Evolutionary conservation across 2,797 vertebrate species (phyloP).

Genomic region (Pangasius macronema): DNA sequence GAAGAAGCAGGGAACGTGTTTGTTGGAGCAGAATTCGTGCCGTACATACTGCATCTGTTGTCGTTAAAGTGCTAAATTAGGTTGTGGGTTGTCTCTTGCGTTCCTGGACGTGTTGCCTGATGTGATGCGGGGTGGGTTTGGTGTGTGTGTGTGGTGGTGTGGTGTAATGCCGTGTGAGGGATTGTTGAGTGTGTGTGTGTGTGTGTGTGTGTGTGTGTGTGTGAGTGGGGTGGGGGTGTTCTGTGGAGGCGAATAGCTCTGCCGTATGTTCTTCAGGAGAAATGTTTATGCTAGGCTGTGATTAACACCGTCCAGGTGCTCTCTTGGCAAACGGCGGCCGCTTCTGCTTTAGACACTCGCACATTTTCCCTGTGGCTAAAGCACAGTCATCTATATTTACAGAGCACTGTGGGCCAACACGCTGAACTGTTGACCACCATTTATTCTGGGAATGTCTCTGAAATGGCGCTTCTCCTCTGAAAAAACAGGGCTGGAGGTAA

Average conservation of each 20-base stretch:
- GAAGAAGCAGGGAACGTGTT: conserved; percentile 5
- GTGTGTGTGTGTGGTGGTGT: conserved; percentile 42
- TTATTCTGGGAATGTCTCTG: conserved; percentile 76
- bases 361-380: conserved; percentile 74
- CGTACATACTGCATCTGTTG: conserved; percentile 24
- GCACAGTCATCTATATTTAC: conserved; percentile 76
- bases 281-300: conserved; percentile 87
- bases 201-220: conserved; percentile 17
- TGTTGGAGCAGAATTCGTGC: conserved; percentile 11
- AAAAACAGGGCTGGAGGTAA: conserved; percentile 49
- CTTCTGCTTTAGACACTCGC: conserved; percentile 73
- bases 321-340: conserved; percentile 75
- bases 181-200: conserved; percentile 25
- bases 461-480: conserved; percentile 65
- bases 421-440: conserved; percentile 83
- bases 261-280: conserved; percentile 74
- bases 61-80: conserved; percentile 23
- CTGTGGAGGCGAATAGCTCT: conserved; percentile 60
- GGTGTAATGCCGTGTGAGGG: conserved; percentile 29
- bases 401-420: conserved; percentile 69
- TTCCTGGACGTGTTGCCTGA: conserved; percentile 53
- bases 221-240: conserved; percentile 22
- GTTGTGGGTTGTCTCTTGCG: conserved; percentile 30
- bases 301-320: conserved; percentile 97
- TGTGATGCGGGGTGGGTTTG: conserved; percentile 29